A percentile compares a stretch with the other conserved stretches of the same genome.
phyloP scores from a whole-genome alignment of 2,888 invertebrate species.

The Ornithoptera priamus region DNA sequence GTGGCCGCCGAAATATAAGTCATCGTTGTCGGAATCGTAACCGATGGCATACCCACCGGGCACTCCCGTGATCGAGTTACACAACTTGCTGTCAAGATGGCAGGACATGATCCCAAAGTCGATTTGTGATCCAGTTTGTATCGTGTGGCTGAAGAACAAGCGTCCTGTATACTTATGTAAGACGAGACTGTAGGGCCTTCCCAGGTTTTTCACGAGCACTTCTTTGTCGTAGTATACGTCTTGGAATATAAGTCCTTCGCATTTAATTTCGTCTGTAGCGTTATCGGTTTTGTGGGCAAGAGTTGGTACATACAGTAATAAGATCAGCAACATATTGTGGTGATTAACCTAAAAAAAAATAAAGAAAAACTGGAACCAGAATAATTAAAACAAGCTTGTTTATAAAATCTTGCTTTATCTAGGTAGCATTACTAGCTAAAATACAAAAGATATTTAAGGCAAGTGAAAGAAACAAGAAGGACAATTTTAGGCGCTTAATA shows the following conservation, averaged over 20 bases:
- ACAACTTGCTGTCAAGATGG: constrained; percentile 47
- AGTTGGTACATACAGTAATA: constrained; percentile 5
- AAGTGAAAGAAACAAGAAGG: no score
- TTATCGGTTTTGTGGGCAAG: not conserved
- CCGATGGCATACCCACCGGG: constrained; percentile 66
- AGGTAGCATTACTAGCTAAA: no score
- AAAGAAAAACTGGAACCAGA: no score
- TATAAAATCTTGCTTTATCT: not conserved
- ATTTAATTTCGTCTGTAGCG: constrained; percentile 38
- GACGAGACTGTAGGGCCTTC: constrained; percentile 60
- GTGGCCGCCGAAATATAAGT: constrained; percentile 67
- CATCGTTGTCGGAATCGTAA: constrained; percentile 64
- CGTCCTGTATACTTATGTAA: constrained; percentile 60
- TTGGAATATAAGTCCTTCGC: constrained; percentile 61
- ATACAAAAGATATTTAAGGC: no score
- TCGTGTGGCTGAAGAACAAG: constrained; percentile 65
- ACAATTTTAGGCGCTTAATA: no score
- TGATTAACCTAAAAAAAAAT: not conserved
- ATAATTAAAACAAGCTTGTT: not conserved
- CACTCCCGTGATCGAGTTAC: constrained; percentile 47
- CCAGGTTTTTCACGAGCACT: constrained; percentile 47
- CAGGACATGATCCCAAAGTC: constrained; percentile 62
- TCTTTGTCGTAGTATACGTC: constrained; percentile 58
- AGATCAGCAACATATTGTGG: constrained; percentile 16
- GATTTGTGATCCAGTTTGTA: constrained; percentile 47